A percentile compares a stretch with the other conserved stretches of the same genome.
Evolutionary conservation across 2,113 vertebrate genomes (phyloP).

Genomic region (Bubalus kerabau): DNA sequence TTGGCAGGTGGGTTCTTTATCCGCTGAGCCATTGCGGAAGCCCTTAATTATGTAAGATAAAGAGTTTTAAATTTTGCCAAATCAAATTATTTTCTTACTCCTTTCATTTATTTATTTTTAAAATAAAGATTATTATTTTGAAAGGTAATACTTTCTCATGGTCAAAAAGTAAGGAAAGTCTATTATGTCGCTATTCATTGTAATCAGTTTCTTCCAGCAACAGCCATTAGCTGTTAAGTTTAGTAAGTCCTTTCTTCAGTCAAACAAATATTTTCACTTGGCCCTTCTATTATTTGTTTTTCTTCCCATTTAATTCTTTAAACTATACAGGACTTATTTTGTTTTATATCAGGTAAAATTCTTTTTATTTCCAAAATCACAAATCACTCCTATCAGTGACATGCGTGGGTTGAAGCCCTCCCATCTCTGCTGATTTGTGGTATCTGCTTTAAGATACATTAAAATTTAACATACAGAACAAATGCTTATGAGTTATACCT

Average conservation of each 20-base stretch:
- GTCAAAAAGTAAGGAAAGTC: neutral
- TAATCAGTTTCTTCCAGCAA: neutral
- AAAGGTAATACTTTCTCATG: neutral
- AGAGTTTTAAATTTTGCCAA: neutral
- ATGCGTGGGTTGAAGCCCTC: neutral
- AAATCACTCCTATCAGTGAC: neutral
- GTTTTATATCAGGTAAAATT: neutral
- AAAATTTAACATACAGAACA: neutral
- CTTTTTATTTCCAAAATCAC: neutral
- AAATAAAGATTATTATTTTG: neutral
- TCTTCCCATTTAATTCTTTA: neutral
- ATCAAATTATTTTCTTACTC: neutral
- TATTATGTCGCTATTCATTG: neutral
- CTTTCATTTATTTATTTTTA: neutral
- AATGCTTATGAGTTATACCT: neutral
- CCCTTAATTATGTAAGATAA: neutral
- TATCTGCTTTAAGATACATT: neutral
- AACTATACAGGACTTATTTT: neutral
- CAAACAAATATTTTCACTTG: neutral
- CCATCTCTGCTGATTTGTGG: neutral
- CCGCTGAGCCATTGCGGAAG: neutral
- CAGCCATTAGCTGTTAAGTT: neutral
- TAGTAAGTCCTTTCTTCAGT: neutral
- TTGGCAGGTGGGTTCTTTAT: neutral
- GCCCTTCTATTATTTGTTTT: neutral